Evolutionary conservation across 1,140 invertebrate species (phyloP), one percentile per base, ranked within the genome.

Genomic region (Pseudomyrmex dendroicus): DNA sequence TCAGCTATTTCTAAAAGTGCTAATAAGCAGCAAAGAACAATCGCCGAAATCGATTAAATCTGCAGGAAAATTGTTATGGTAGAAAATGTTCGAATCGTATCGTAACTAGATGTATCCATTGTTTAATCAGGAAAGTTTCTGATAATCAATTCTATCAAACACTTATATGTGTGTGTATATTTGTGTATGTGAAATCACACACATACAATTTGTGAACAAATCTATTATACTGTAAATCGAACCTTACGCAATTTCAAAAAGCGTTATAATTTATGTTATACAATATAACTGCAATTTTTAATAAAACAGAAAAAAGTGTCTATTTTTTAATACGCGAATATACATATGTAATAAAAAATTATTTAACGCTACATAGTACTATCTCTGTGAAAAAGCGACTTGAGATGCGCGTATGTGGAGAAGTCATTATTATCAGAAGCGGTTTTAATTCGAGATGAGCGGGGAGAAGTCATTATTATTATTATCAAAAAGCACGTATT

Each of bases 401-500:
- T 56, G 1, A 22, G 4, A 8, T 12, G 4, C 13, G 57, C 5
- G 20, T 66, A 8, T 44, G 1, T 12, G 25, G 64, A 76, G 7
- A 54, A 15, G 9, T 12, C 3, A 61, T 73, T 35, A 35, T 35
- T 35, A 5, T 35, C 1, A 35, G 5, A 35, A 7, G 35, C 35
- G 5, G 0, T 5, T 7, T 62, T 1, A 13, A 9, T 66, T 67
- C 8, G 9, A 46, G 25, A 46, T 4, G 22, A 7, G 62, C 7
- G 13, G n/a, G 10, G 20, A 77, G 35, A 54, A 13, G 67, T 17
- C 15, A 78, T 78, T 70, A 78, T 57, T 68, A 12, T 68, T 68
- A 64, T 13, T 35, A 64, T 57, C 46, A 17, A 9, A 59, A 52
- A 20, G 7, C 44, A 7, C 44, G 2, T 59, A 78, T 61, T 80